Conservation (phyloP, 2,888 invertebrate species). For the Epistrophe eligans region DNA sequence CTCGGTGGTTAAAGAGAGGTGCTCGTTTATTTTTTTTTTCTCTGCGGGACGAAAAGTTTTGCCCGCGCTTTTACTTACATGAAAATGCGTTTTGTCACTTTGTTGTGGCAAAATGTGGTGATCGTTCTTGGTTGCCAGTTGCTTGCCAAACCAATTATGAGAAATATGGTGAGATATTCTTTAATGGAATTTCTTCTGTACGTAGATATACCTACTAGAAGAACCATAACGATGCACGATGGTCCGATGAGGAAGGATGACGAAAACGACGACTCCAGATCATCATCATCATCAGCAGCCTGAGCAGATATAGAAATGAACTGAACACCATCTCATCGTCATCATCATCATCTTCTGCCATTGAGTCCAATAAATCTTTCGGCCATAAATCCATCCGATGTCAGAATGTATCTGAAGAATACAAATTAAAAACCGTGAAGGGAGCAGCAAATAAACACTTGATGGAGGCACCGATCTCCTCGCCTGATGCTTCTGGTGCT, state of each 20-base stretch:
- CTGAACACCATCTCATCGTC: slow-evolving; percentile 39
- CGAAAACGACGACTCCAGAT: slow-evolving; percentile 43
- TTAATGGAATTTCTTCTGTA: slow-evolving; percentile 41
- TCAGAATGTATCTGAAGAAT: slow-evolving; percentile 75
- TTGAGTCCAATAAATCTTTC: slow-evolving; percentile 75
- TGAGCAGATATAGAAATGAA: slow-evolving; percentile 18
- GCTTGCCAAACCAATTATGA: slow-evolving; percentile 64
- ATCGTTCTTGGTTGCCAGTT: slow-evolving; percentile 11
- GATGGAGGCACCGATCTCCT: slow-evolving; percentile 61
- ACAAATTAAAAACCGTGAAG: slow-evolving; percentile 72
- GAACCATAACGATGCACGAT: neutral
- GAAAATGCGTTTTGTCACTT: slow-evolving; percentile 70
- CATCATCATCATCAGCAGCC: slow-evolving; percentile 39
- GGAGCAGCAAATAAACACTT: slow-evolving; percentile 73
- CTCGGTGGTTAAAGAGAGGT: neutral
- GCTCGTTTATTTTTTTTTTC: slow-evolving; percentile 19
- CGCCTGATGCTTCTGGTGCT: slow-evolving; percentile 19
- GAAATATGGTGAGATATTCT: slow-evolving; percentile 49
- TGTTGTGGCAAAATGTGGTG: slow-evolving; percentile 47
- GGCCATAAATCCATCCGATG: slow-evolving; percentile 75
- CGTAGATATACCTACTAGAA: neutral
- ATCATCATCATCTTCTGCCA: slow-evolving; percentile 73
- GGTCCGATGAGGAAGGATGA: neutral
- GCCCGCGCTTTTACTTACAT: slow-evolving; percentile 44
- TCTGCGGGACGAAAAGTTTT: slow-evolving; percentile 26